phyloP scores from a whole-genome alignment of 2,797 vertebrate species.

The Hydrocynus forskahlii region DNA sequence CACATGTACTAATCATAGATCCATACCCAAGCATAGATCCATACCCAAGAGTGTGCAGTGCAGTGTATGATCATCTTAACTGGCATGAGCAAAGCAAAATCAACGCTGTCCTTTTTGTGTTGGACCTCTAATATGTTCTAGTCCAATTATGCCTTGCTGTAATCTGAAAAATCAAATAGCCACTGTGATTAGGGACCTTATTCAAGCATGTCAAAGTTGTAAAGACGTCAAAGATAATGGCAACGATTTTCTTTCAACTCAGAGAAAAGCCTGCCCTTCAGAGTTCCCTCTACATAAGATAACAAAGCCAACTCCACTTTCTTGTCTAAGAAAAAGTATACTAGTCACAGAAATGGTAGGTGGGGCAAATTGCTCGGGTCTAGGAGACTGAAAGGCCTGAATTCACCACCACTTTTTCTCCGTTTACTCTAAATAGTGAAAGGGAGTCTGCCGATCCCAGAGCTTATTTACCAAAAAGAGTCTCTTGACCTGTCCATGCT shows the following conservation, averaged over 20 bases:
- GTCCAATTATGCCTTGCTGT: neutral
- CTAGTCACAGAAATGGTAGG: neutral
- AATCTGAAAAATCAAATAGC: neutral
- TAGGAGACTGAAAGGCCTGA: neutral
- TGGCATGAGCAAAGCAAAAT: neutral
- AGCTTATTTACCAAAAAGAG: constrained; percentile 40
- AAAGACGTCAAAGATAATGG: neutral
- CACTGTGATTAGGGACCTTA: neutral
- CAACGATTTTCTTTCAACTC: neutral
- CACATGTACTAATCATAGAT: too few species aligned
- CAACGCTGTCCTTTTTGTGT: neutral
- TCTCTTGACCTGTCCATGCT: neutral
- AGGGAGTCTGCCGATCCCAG: constrained; percentile 6
- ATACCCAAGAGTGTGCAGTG: neutral
- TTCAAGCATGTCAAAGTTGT: neutral
- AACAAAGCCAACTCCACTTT: neutral
- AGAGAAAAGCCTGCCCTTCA: neutral
- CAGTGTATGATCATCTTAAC: neutral
- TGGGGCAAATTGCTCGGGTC: neutral
- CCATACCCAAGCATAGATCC: too few species aligned
- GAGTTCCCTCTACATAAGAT: neutral
- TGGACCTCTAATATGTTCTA: neutral
- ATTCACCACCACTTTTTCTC: neutral
- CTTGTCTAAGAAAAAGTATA: neutral
- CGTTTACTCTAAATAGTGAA: neutral